Evolutionary conservation across 2,888 invertebrate species (phyloP).

Genomic region (Brachyptera risi): DNA sequence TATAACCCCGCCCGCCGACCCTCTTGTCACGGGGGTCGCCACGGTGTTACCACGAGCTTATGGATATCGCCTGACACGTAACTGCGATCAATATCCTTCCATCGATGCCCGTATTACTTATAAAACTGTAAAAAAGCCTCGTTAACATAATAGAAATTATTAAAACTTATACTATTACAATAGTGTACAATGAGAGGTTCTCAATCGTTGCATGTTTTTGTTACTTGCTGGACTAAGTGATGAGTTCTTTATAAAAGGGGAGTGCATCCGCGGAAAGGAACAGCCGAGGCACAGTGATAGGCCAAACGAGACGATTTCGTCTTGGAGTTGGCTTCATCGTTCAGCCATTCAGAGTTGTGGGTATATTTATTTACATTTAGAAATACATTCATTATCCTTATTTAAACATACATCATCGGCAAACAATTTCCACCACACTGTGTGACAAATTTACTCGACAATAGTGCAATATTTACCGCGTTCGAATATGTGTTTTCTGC

Average conservation of each 20-base stretch:
- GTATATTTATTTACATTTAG: slow-evolving; percentile 23
- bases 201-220: too few relatives aligned
- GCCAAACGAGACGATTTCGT: slow-evolving; percentile 32
- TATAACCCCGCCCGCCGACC: background rate
- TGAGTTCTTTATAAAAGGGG: background rate
- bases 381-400: too few relatives aligned
- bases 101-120: background rate
- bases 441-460: background rate
- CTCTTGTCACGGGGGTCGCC: background rate
- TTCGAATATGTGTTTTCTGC: too few relatives aligned
- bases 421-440: background rate
- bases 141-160: too few relatives aligned
- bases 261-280: background rate
- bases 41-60: background rate
- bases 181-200: too few relatives aligned
- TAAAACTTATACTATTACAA: too few relatives aligned
- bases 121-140: background rate
- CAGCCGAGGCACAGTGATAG: slow-evolving; percentile 5
- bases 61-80: slow-evolving; percentile 4
- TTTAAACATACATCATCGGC: too few relatives aligned
- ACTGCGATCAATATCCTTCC: slow-evolving; percentile 1
- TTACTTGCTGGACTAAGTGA: too few relatives aligned
- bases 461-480: too few relatives aligned
- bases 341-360: slow-evolving; percentile 34
- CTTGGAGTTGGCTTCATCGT: slow-evolving; percentile 34